Percentiles rank a stretch among this genome's conserved stretches.
phyloP scores from a whole-genome alignment of 2,113 vertebrate species.

The Tichodroma muraria region DNA sequence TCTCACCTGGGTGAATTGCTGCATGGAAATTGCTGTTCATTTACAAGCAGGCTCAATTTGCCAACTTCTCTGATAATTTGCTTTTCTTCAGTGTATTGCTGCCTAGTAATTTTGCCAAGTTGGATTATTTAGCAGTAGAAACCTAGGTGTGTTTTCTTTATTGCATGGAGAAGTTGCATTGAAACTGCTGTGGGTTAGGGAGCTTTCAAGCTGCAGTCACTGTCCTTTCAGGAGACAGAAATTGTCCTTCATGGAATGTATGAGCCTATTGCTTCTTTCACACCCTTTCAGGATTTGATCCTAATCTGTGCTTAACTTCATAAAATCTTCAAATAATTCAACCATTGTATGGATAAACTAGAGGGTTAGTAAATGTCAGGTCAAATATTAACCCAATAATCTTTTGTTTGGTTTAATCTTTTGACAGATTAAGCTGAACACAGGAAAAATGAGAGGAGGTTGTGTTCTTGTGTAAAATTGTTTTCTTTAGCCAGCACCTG shows the following conservation, averaged over 20 bases:
- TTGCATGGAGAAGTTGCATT: background rate
- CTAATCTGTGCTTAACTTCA: background rate
- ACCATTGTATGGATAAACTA: background rate
- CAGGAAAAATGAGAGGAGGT: background rate
- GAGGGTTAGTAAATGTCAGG: background rate
- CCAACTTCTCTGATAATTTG: background rate
- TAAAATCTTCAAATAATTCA: background rate
- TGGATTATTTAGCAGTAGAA: background rate
- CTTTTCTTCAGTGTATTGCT: background rate
- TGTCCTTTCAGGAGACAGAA: background rate
- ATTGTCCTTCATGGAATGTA: background rate
- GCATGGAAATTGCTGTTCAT: background rate
- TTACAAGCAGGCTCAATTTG: background rate
- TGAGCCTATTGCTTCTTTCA: background rate
- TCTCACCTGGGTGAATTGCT: background rate
- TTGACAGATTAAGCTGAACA: background rate
- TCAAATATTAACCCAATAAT: background rate
- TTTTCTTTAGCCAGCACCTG: background rate
- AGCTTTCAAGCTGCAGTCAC: background rate
- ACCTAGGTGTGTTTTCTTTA: accelerated
- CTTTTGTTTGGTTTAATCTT: background rate
- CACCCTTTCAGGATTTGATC: background rate
- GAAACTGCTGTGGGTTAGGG: background rate
- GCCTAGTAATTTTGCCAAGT: background rate
- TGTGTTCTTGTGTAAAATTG: background rate